Evolutionary conservation across 2,888 invertebrate genomes (phyloP).

Genomic region (Nasonia oneida): DNA sequence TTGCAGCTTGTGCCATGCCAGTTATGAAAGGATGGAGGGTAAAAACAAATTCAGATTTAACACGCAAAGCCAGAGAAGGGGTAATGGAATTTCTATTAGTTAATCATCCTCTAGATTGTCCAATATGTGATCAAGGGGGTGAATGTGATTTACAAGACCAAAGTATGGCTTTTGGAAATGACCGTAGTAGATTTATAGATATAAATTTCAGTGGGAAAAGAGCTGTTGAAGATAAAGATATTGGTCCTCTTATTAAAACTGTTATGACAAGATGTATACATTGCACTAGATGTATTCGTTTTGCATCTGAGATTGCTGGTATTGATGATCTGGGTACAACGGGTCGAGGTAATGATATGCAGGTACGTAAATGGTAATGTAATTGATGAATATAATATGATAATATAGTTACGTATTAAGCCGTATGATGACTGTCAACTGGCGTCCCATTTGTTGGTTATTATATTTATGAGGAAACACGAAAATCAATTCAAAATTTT

Average conservation of each 20-base stretch:
- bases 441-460: no score
- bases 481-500: no score
- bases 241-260: conserved; percentile 98
- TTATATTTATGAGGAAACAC: no score
- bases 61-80: conserved; percentile 87
- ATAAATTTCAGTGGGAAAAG: conserved; percentile 95
- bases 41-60: conserved; percentile 98
- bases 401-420: no score
- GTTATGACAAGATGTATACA: conserved; percentile 99
- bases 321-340: conserved; percentile 98
- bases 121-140: conserved; percentile 99
- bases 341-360: conserved; percentile 97
- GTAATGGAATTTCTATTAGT: conserved; percentile 99
- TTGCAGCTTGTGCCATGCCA: conserved; percentile 99
- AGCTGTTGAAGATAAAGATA: conserved; percentile 99
- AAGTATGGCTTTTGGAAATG: conserved; percentile 99
- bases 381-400: background rate
- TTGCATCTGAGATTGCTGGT: conserved; percentile 99
- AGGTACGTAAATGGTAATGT: conserved; percentile 80
- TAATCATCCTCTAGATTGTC: conserved; percentile 99
- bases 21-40: conserved; percentile 99
- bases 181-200: conserved; percentile 95
- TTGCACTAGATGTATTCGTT: conserved; percentile 98
- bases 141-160: conserved; percentile 98
- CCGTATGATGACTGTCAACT: no score